Evolutionary conservation across 2,888 invertebrate species (phyloP).

Genomic region (Thymelicus acteon): DNA sequence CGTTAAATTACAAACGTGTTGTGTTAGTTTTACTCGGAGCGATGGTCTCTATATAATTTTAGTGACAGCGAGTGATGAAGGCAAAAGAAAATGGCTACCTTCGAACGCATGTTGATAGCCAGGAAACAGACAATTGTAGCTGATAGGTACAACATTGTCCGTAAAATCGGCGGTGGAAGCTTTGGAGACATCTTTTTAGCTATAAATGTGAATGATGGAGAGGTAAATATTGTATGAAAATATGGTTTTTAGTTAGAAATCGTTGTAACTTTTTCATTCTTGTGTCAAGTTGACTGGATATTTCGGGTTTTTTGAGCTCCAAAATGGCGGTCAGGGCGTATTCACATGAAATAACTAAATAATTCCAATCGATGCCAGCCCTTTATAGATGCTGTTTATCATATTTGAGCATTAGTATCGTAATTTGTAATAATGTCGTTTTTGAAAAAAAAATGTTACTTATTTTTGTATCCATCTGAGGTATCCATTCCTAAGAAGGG

Average conservation of each 20-base stretch:
- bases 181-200: conserved; percentile 99
- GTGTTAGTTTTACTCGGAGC: conserved; percentile 68
- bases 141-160: conserved; percentile 96
- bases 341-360: conserved; percentile 19
- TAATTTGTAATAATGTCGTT: not conserved
- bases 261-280: conserved; percentile 25
- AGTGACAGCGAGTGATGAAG: conserved; percentile 77
- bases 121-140: conserved; percentile 85
- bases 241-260: conserved; percentile 29
- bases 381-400: not conserved
- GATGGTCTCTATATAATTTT: conserved; percentile 71
- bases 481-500: conserved; percentile 4
- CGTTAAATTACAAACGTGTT: conserved; percentile 66
- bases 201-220: conserved; percentile 95
- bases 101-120: conserved; percentile 76
- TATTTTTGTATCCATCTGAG: not conserved
- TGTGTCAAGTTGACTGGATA: conserved; percentile 59
- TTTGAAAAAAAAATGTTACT: not conserved
- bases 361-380: not conserved
- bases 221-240: conserved; percentile 84
- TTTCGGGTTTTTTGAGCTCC: conserved; percentile 67
- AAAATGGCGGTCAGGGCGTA: conserved; percentile 67
- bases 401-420: not conserved
- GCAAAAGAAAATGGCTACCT: conserved; percentile 81
- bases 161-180: conserved; percentile 99